A percentile compares a stretch with the other conserved stretches of the same genome.
These are phyloP conservation scores for Masnerella sp. DNA, from an alignment of 2,888 invertebrate genomes.

Conservation along the genomic window DNA sequence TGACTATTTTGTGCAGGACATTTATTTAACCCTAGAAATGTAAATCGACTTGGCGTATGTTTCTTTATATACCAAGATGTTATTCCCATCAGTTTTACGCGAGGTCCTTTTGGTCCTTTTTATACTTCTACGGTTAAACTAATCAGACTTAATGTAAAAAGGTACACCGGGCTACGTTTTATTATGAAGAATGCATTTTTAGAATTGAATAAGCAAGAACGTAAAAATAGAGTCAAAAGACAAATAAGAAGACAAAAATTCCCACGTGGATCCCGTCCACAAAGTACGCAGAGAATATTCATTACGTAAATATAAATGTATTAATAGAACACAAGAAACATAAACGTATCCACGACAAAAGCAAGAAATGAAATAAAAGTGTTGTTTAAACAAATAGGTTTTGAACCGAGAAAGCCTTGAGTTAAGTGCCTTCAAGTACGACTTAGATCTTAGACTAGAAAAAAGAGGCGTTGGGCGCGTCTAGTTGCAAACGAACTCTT, in stretches of 20 bases:
- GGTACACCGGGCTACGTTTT: conserved; percentile 57
- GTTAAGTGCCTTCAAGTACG: conserved; percentile 78
- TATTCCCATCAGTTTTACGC: too few species aligned
- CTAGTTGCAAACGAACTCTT: conserved; percentile 73
- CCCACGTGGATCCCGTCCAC: conserved; percentile 57
- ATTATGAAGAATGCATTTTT: conserved; percentile 47
- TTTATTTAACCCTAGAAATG: too few species aligned
- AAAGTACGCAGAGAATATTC: conserved; percentile 42
- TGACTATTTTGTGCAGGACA: too few species aligned
- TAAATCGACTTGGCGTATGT: too few species aligned
- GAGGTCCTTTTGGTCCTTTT: background rate
- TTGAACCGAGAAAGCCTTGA: conserved; percentile 77
- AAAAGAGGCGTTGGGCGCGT: conserved; percentile 76
- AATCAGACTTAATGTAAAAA: background rate
- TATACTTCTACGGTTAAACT: too few species aligned
- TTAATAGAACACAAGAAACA: conserved; percentile 55
- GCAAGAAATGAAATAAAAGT: conserved; percentile 49
- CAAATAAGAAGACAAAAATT: conserved; percentile 43
- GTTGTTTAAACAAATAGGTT: conserved; percentile 68
- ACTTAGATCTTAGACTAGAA: conserved; percentile 76
- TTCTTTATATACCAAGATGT: too few species aligned
- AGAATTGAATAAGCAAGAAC: conserved; percentile 57
- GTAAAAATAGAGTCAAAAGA: conserved; percentile 57
- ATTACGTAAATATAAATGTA: conserved; percentile 31
- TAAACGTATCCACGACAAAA: conserved; percentile 63